Percentiles rank a stretch among this genome's conserved stretches.
These are phyloP conservation scores for Riparia riparia DNA, from an alignment of 2,113 vertebrate species.

Conservation along the genomic window DNA sequence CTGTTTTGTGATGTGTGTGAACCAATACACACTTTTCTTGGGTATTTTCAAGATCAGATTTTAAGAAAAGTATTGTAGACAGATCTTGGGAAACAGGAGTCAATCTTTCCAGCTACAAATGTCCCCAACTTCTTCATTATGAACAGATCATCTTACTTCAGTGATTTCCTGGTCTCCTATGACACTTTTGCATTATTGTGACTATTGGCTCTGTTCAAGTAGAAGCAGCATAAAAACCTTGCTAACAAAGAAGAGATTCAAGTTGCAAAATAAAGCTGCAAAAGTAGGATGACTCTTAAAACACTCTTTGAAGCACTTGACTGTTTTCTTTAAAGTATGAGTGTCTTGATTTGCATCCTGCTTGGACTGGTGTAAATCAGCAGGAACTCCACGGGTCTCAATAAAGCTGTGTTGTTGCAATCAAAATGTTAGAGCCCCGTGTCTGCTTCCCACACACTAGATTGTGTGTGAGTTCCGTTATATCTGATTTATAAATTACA, in stretches of 20 bases:
- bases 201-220: background rate
- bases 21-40: background rate
- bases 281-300: background rate
- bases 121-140: background rate
- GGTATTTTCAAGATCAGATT: background rate
- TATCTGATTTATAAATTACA: slow-evolving; percentile 31
- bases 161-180: background rate
- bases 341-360: background rate
- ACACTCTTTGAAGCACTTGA: background rate
- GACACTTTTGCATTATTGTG: background rate
- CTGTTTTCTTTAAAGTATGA: background rate
- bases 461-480: background rate
- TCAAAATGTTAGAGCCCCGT: background rate
- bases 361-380: background rate
- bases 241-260: background rate
- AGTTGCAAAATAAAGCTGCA: background rate
- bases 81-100: background rate
- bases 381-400: background rate
- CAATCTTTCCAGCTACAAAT: background rate
- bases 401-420: background rate
- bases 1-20: background rate
- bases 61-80: background rate
- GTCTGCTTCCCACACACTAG: background rate
- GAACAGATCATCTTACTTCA: background rate
- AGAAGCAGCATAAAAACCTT: background rate